These are phyloP conservation scores for Buphagus erythrorhynchus DNA, from an alignment of 2,797 vertebrate genomes.

Conservation along the genomic window DNA sequence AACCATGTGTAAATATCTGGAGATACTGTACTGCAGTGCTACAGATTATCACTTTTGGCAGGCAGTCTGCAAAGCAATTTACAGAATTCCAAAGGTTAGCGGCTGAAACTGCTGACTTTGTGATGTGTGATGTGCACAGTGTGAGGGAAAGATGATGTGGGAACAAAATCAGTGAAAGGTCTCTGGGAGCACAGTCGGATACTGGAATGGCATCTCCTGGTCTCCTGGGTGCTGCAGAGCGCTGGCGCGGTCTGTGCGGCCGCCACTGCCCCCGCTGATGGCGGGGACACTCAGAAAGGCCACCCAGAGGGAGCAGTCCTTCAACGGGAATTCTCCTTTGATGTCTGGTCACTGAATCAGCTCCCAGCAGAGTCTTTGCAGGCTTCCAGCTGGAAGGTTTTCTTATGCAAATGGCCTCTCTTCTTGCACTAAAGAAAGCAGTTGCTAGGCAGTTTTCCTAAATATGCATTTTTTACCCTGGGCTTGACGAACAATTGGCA, in stretches of 20 bases:
- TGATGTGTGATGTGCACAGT: not conserved
- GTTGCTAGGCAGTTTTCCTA: slow-evolving; percentile 77
- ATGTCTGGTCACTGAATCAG: slow-evolving; percentile 52
- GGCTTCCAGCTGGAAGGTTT: slow-evolving; percentile 61
- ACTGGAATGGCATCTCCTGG: not conserved
- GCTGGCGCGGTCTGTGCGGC: not conserved
- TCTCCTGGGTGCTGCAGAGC: not conserved
- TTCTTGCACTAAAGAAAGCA: slow-evolving; percentile 64
- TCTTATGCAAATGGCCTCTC: slow-evolving; percentile 74
- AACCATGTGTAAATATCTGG: not conserved
- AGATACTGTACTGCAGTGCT: not conserved
- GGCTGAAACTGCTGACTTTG: slow-evolving; percentile 26
- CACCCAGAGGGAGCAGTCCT: slow-evolving; percentile 47
- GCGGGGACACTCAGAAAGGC: not conserved
- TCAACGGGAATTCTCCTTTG: slow-evolving; percentile 26
- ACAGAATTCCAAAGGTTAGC: slow-evolving; percentile 53
- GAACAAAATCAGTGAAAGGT: slow-evolving; percentile 46
- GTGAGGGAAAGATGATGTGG: slow-evolving; percentile 44
- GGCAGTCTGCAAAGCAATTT: not conserved
- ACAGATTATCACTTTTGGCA: not conserved
- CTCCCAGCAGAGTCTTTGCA: slow-evolving; percentile 36
- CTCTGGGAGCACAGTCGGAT: not conserved
- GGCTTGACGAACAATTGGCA: slow-evolving; percentile 34
- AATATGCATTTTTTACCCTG: slow-evolving; percentile 53
- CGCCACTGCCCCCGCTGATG: not conserved